These are phyloP conservation scores for Hypercompe scribonia DNA, from an alignment of 2,888 invertebrate species.

Conservation along the genomic window DNA sequence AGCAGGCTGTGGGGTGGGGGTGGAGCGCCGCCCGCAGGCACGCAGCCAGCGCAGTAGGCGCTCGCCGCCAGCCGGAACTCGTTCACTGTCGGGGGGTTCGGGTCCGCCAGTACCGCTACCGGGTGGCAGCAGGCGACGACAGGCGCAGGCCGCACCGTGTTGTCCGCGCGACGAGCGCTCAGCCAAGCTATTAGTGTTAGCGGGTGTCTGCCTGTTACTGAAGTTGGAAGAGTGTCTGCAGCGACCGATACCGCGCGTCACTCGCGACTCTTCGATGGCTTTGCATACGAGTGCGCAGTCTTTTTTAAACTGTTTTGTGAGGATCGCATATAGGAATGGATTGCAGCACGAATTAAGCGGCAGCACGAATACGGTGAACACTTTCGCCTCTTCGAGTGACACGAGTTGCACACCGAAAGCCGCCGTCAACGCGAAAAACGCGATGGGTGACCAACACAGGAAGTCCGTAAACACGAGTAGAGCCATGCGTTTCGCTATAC, in stretches of 20 bases:
- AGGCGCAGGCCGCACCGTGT: constrained; percentile 86
- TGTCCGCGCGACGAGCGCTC: constrained; percentile 93
- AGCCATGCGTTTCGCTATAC: constrained; percentile 98
- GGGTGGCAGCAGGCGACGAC: constrained; percentile 90
- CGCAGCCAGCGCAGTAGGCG: constrained; percentile 62
- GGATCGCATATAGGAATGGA: constrained; percentile 98
- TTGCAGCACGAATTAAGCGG: constrained; percentile 99
- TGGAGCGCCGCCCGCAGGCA: constrained; percentile 61
- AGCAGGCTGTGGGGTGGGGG: constrained; percentile 49
- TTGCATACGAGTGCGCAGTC: constrained; percentile 98
- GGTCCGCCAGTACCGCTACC: constrained; percentile 88
- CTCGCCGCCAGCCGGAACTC: constrained; percentile 80
- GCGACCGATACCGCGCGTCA: constrained; percentile 94
- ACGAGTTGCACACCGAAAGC: constrained; percentile 96
- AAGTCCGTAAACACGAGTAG: constrained; percentile 98
- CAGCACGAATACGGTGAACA: constrained; percentile 97
- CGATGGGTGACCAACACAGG: constrained; percentile 99
- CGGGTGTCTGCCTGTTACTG: constrained; percentile 94
- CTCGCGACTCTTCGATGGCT: constrained; percentile 97
- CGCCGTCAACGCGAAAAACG: constrained; percentile 97
- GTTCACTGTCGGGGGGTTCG: constrained; percentile 64
- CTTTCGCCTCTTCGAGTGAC: constrained; percentile 97
- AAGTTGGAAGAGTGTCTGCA: constrained; percentile 95
- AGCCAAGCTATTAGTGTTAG: constrained; percentile 93
- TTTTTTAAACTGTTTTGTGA: constrained; percentile 99